Base-by-base conservation (phyloP, 1,140 invertebrate species). In the Brachionus calyciflorus region DNA sequence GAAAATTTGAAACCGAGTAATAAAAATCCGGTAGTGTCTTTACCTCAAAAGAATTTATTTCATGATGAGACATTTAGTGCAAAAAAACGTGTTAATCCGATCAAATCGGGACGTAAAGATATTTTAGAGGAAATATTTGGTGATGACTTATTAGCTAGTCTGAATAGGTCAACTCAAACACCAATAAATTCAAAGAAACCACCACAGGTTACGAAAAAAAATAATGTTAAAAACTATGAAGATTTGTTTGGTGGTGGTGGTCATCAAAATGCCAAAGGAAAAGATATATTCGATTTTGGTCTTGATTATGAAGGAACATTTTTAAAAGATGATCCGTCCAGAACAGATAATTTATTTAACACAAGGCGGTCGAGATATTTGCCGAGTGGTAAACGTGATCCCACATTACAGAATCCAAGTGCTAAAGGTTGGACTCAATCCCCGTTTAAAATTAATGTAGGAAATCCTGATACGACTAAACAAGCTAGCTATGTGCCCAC, bases 401-500 rank as follows among this genome's bases (percentile, higher is more conserved):
- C 26, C 12, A 55, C 19, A 26, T 28, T 33, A n/a, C 46, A 73
- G 4, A 49, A n/a, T n/a, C n/a, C 28, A 37, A 55, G 46, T 49
- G 51, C 46, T n/a, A 73, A 73, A n/a, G 46, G 46, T 24, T 73
- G 69, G 69, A 51, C 46, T 26, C 69, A 73, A 24, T 51, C 44
- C 0, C 69, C 69, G 9, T 51, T 73, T 41, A 73, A 73, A 73
- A 73, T 73, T 3, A 49, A 37, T 17, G 33, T 73, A 33, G 69
- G 69, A 19, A 73, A 73, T 40, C 14, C 26, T 14, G 69, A 55
- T 37, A 49, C 30, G 9, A 51, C 17, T 37, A 73, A 73, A 19
- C 30, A 73, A n/a, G 21, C 69, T 9, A 73, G 30, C n/a, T 73
- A 73, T 55, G 69, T 73, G 24, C 69, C 69, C 51, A 51, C 69